Evolutionary conservation across 2,888 invertebrate species (phyloP).

Genomic region (Carpatolechia fugitivella): DNA sequence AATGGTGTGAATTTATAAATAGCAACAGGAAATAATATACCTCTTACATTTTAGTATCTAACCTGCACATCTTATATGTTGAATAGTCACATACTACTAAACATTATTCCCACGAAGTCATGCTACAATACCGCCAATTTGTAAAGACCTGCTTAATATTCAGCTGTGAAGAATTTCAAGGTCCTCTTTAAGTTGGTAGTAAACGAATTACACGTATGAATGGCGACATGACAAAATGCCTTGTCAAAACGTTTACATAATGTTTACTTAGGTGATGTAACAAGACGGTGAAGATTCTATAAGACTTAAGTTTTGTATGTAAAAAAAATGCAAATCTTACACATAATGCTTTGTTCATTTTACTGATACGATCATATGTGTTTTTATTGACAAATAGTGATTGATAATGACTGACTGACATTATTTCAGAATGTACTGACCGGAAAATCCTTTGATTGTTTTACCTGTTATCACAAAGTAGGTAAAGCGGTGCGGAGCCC

Average conservation of each 20-base stretch:
- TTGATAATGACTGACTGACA: no score
- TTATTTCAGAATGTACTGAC: no score
- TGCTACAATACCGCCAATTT: constrained; percentile 5
- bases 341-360: no score
- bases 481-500: no score
- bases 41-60: neutral
- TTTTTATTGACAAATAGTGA: no score
- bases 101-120: constrained; percentile 12
- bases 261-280: constrained; percentile 18
- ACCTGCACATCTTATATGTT: neutral
- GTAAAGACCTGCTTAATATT: neutral
- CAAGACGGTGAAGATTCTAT: neutral
- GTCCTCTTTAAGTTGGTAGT: constrained; percentile 6
- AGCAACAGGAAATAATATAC: neutral
- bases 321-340: no score
- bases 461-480: no score
- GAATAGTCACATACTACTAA: constrained; percentile 4
- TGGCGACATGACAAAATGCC: constrained; percentile 50
- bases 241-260: constrained; percentile 62
- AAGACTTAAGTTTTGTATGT: neutral
- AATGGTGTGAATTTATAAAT: constrained; percentile 8
- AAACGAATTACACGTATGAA: constrained; percentile 38
- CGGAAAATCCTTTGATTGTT: no score
- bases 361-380: no score
- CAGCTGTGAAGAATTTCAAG: neutral